Evolutionary conservation across 1,140 invertebrate genomes (phyloP), one percentile per base, ranked within the genome.

Genomic region (Drosophila paulistorum): DNA sequence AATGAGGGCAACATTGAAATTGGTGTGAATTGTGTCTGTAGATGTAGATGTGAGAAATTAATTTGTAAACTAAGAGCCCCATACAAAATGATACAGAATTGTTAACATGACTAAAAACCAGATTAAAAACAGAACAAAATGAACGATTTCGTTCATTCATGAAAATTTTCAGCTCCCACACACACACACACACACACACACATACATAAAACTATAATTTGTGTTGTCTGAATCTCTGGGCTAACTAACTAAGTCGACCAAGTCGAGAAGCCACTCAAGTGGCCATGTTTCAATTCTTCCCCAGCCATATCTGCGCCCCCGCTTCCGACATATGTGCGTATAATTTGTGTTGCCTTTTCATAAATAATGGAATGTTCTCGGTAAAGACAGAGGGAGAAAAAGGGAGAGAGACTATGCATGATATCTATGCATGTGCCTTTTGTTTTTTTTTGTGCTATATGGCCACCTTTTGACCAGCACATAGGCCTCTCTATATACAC

Each of bases 101-200:
- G 82, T 71, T 67, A 63, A 76, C 68, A 73, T 60, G 48, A 37
- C 35, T 54, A 60, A 71, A 3, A 33, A 73, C 11, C 10, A 84
- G 74, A 85, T 59, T 37, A 17, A 37, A 37, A 59, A 37, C 37
- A 20, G 35, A 37, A 20, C 14, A 37, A 33, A 59, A 30, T 39
- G 26, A 20, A 71, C 82, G 78, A 82, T 87, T 86, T 76, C 77
- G 89, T 87, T 86, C 79, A 87, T 87, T 86, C 83, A 86, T 87
- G 80, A 87, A 86, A 5, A 65, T 74, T 83, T 83, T 80, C 72
- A 74, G 76, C 45, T 51, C 17, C 10, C 37, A 39, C 1, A 37
- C 10, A 39, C 1, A 39, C 10, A 13, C 45, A 11, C 37, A 39
- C 1, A 37, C 10, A 39, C 1, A 39, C 10, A 13, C 45, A 11